Conservation (phyloP, 2,797 vertebrate genomes). For the Balearica regulorum region DNA sequence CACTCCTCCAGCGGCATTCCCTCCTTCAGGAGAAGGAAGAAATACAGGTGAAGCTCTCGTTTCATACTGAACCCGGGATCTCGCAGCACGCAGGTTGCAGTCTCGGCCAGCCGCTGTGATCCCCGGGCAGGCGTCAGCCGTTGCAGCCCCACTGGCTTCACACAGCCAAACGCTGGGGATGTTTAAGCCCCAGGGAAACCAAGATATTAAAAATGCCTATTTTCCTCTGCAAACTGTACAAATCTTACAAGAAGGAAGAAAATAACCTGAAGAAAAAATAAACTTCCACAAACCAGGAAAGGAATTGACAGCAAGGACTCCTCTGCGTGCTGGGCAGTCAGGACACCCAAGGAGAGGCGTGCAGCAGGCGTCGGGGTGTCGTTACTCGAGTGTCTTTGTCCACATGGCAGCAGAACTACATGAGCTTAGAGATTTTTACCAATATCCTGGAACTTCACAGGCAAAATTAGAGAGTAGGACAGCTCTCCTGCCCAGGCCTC, state of each 20-base stretch:
- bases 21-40: neutral
- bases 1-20: neutral
- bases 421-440: neutral
- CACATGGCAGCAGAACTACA: fast-evolving
- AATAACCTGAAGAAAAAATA: neutral
- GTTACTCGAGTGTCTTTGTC: neutral
- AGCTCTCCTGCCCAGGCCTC: neutral
- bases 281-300: neutral
- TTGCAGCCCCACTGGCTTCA: neutral
- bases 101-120: fast-evolving
- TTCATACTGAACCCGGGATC: fast-evolving
- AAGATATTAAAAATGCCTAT: too few species aligned
- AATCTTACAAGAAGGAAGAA: neutral
- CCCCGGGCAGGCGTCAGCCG: fast-evolving
- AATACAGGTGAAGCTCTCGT: too few species aligned
- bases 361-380: neutral
- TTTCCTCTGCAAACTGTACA: neutral
- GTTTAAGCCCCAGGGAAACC: neutral
- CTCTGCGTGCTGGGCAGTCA: neutral
- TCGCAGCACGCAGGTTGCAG: fast-evolving
- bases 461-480: neutral
- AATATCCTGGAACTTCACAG: neutral
- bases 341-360: neutral
- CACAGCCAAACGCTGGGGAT: neutral
- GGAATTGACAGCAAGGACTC: neutral